Evolutionary conservation across 2,797 vertebrate genomes (phyloP), one percentile per base, ranked within the genome.

Genomic region (Pseudocheirus occidentalis): DNA sequence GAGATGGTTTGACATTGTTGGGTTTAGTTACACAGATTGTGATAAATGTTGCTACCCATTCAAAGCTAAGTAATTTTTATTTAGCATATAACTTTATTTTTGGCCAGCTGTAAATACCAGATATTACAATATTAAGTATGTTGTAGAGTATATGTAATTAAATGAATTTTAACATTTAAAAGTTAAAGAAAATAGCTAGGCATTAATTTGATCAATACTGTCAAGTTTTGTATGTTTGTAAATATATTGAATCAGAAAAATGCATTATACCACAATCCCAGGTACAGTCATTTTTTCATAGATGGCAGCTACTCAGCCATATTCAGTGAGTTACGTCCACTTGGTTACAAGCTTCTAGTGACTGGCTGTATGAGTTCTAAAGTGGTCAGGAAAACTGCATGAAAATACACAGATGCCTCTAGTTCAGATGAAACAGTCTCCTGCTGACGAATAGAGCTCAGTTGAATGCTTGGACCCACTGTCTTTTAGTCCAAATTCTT

Each of bases 141-240:
- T 94, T 95, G 90, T 90, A 90, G 55, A 13, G 31, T 94, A 52
- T 58, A 6, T 50, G 55, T 87, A 11, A 94, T 95, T 91, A 93
- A 81, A 95, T 97, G 90, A 97, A 94, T 96, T 94, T 89, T 93
- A 91, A 90, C 66, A 53, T 56, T 96, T 94, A 95, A 92, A 66
- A 28, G 18, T 31, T 93, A 53, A 96, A 95, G 73, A 96, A 92
- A 95, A 93, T 94, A 94, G n/a, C 31, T 46, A 92, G 55, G 73
- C 59, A 73, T 96, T 95, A 59, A 94, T 95, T 95, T 93, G 91
- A 50, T 94, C 90, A 95, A 91, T 93, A 5, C 1, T 62, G 92
- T 92, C 66, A 93, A 93, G 89, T 94, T 91, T 46, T 57, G 2
- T 95, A 93, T 57, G 5, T 92, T 95, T 95, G 91, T 95, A 90